Evolutionary conservation across 2,113 vertebrate genomes (phyloP).

Genomic region (Columbina picui): DNA sequence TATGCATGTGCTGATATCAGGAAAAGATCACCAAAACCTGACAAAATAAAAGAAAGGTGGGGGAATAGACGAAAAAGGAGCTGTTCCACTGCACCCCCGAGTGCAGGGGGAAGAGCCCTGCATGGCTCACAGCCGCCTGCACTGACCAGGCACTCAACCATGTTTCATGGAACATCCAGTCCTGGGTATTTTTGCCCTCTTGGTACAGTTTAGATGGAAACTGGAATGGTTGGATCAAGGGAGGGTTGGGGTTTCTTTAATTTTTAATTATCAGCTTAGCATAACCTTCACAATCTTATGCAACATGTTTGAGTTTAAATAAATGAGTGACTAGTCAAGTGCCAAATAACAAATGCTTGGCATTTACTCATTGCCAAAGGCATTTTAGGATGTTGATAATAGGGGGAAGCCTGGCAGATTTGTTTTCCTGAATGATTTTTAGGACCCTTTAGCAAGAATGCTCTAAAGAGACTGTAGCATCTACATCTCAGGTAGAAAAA

Average conservation of each 20-base stretch:
- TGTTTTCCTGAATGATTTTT: slow-evolving; percentile 3
- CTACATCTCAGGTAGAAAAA: background rate
- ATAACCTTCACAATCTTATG: background rate
- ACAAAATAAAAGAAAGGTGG: background rate
- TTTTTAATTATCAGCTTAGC: background rate
- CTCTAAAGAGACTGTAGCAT: background rate
- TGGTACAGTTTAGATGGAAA: background rate
- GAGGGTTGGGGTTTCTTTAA: accelerated
- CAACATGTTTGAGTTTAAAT: slow-evolving; percentile 4
- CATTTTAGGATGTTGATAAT: slow-evolving; percentile 3
- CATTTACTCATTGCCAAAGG: slow-evolving; percentile 37
- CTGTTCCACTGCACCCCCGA: background rate
- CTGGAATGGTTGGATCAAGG: background rate
- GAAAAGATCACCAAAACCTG: background rate
- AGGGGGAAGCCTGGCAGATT: background rate
- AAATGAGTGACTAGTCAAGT: slow-evolving; percentile 21
- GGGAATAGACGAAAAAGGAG: background rate
- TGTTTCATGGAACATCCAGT: accelerated
- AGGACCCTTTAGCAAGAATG: background rate
- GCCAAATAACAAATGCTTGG: slow-evolving; percentile 29
- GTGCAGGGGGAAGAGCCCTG: background rate
- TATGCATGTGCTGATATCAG: background rate
- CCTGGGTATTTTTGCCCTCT: background rate
- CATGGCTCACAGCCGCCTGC: background rate
- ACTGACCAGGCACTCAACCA: background rate